phyloP scores from a whole-genome alignment of 2,888 invertebrate genomes.

The Meganola albula region DNA sequence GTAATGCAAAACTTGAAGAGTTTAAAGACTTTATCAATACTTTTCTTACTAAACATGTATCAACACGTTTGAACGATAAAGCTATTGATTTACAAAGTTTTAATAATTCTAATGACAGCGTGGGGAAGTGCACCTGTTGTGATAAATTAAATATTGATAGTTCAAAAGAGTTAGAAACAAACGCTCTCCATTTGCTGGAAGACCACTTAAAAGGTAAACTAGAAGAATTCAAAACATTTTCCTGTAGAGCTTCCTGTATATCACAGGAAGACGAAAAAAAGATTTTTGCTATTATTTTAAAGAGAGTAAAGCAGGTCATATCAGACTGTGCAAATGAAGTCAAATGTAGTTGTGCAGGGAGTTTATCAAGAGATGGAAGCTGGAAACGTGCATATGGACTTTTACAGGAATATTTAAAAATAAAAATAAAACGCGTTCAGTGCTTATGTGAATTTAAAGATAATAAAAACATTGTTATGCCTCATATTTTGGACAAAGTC shows the following conservation, averaged over 20 bases:
- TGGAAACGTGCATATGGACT: conserved; percentile 61
- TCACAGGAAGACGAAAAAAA: conserved; percentile 45
- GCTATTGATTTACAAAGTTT: conserved; percentile 30
- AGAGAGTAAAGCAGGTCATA: conserved; percentile 55
- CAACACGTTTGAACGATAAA: conserved; percentile 22
- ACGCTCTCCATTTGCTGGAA: conserved; percentile 56
- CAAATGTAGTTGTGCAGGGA: conserved; percentile 40
- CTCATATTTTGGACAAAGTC: conserved; percentile 50
- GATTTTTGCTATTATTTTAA: conserved; percentile 42
- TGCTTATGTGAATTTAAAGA: conserved; percentile 42
- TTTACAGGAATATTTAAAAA: conserved; percentile 64
- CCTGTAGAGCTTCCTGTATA: conserved; percentile 41
- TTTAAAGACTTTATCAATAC: conserved; percentile 23
- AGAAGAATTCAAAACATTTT: conserved; percentile 39
- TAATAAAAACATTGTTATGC: conserved; percentile 35
- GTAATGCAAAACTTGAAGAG: conserved; percentile 28
- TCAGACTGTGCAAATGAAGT: conserved; percentile 43
- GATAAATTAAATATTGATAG: conserved; percentile 28
- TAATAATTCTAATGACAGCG: conserved; percentile 9
- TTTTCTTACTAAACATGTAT: conserved; percentile 20
- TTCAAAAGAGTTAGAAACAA: conserved; percentile 54
- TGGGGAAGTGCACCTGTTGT: conserved; percentile 50
- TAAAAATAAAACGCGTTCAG: conserved; percentile 57
- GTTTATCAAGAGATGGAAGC: conserved; percentile 35
- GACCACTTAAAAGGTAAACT: conserved; percentile 55